Evolutionary conservation across 1,140 invertebrate species (phyloP).

Genomic region (Drosophila tsacasi): DNA sequence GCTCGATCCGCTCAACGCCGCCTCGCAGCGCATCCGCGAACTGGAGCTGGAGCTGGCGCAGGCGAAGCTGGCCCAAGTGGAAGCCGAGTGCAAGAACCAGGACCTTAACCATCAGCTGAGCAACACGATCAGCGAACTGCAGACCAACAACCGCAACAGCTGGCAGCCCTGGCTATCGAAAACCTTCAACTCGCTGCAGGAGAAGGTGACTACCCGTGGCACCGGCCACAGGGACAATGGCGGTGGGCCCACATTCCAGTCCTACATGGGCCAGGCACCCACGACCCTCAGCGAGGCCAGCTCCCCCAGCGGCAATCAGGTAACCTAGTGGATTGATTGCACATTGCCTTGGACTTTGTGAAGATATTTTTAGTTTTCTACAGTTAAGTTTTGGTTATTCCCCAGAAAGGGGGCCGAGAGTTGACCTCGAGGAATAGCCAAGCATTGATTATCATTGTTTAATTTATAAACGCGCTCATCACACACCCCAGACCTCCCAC

Average conservation of each 20-base stretch:
- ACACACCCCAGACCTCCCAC: not conserved
- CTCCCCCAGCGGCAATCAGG: slow-evolving; percentile 83
- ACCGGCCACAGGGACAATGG: slow-evolving; percentile 59
- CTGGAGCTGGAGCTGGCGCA: slow-evolving; percentile 98
- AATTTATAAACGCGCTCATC: slow-evolving; percentile 54
- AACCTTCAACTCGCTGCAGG: slow-evolving; percentile 87
- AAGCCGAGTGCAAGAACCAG: slow-evolving; percentile 98
- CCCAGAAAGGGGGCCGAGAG: not conserved
- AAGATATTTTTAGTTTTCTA: slow-evolving; percentile 27
- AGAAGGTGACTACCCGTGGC: slow-evolving; percentile 78
- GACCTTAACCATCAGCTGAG: slow-evolving; percentile 97
- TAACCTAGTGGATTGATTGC: slow-evolving; percentile 64
- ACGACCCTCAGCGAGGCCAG: slow-evolving; percentile 75
- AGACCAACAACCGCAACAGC: slow-evolving; percentile 89
- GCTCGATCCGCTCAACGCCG: slow-evolving; percentile 77
- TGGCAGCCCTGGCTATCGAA: slow-evolving; percentile 96
- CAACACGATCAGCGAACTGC: slow-evolving; percentile 92
- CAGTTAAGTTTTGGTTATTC: slow-evolving; percentile 14
- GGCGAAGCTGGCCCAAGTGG: slow-evolving; percentile 98
- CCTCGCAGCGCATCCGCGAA: slow-evolving; percentile 92
- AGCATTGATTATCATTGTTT: slow-evolving; percentile 60
- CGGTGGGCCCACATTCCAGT: slow-evolving; percentile 79
- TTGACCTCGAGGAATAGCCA: slow-evolving; percentile 34
- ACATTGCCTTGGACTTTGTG: slow-evolving; percentile 18
- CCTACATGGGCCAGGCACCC: slow-evolving; percentile 72